These are phyloP conservation scores for Tineola bisselliella DNA, from an alignment of 2,888 invertebrate species.

Conservation along the genomic window DNA sequence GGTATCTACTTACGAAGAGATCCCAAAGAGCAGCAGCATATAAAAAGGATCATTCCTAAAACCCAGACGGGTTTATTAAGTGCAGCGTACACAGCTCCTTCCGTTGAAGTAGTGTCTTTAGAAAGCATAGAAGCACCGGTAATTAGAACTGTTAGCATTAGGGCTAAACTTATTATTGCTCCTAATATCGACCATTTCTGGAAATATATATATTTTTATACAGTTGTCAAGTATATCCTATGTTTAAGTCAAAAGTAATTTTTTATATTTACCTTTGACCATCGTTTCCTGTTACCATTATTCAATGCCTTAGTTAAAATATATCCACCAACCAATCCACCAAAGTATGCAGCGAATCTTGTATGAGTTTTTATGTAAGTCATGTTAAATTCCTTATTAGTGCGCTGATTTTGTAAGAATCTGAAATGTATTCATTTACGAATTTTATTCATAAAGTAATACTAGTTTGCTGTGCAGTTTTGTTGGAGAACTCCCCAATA, in stretches of 20 bases:
- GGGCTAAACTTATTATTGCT: conserved; percentile 36
- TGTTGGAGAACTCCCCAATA: too few relatives aligned
- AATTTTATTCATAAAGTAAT: too few relatives aligned
- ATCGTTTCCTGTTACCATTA: conserved; percentile 9
- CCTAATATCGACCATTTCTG: conserved; percentile 60
- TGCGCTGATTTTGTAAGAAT: conserved; percentile 61
- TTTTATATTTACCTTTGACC: conserved; percentile 14
- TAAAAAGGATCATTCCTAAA: conserved; percentile 48
- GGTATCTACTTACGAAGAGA: conserved; percentile 51
- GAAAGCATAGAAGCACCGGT: conserved; percentile 61
- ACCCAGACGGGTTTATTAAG: conserved; percentile 68
- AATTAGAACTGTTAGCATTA: conserved; percentile 56
- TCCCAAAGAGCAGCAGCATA: conserved; percentile 64
- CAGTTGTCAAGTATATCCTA: too few relatives aligned
- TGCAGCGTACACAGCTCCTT: conserved; percentile 66
- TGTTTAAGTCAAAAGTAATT: too few relatives aligned
- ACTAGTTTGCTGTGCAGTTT: too few relatives aligned
- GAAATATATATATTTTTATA: conserved; percentile 24
- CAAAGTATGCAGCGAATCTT: conserved; percentile 65
- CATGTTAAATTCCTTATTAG: conserved; percentile 57
- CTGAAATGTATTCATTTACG: conserved; percentile 26
- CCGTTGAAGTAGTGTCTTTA: conserved; percentile 55
- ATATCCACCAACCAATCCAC: conserved; percentile 68
- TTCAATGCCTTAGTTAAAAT: conserved; percentile 24
- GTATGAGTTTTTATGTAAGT: conserved; percentile 71